Evolutionary conservation across 2,797 vertebrate species (phyloP).

Genomic region (Mico argentatus): DNA sequence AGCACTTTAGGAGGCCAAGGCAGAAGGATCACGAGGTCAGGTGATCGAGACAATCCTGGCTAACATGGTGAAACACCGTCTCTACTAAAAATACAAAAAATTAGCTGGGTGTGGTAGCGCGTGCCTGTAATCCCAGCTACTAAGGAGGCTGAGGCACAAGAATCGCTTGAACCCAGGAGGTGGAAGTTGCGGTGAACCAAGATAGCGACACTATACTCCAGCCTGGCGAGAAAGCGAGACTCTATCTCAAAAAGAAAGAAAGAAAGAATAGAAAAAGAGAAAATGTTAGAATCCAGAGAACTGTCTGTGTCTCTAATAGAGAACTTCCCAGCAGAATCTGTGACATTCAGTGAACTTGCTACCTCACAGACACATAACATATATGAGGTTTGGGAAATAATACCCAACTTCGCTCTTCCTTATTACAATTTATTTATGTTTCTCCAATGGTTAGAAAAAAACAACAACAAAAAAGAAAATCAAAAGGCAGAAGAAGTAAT

Average conservation of each 20-base stretch:
- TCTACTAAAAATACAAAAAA: too few relatives aligned
- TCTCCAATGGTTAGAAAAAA: neutral
- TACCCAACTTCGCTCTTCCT: neutral
- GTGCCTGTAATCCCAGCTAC: too few relatives aligned
- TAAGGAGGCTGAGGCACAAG: too few relatives aligned
- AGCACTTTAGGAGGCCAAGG: too few relatives aligned
- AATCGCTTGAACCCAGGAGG: too few relatives aligned
- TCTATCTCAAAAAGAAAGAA: neutral
- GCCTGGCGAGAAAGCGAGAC: too few relatives aligned
- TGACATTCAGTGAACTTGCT: neutral
- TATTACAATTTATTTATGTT: neutral
- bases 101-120: too few relatives aligned
- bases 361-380: neutral
- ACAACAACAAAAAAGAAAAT: neutral
- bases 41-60: too few relatives aligned
- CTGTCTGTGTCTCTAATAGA: neutral
- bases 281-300: neutral
- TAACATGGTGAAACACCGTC: too few relatives aligned
- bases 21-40: too few relatives aligned
- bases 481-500: neutral
- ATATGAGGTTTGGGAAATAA: neutral
- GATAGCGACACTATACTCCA: too few relatives aligned
- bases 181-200: too few relatives aligned
- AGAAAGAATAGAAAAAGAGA: neutral
- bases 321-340: neutral